A percentile compares a stretch with the other conserved stretches of the same genome.
These are phyloP conservation scores for Drosophila paramelanica DNA, from an alignment of 2,888 invertebrate species.

Conservation along the genomic window DNA sequence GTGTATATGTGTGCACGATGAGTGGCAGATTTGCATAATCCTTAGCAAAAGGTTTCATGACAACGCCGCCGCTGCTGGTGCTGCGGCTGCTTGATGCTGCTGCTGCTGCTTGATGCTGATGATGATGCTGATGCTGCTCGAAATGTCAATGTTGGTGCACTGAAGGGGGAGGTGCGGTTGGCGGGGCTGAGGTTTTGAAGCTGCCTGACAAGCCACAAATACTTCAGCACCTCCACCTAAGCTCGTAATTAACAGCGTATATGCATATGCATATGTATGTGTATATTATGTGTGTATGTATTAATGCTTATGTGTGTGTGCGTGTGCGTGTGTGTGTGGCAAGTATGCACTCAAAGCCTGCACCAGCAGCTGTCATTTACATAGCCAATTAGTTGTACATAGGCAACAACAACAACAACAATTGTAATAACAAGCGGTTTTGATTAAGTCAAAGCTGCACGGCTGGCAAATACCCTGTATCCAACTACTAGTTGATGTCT, in stretches of 20 bases:
- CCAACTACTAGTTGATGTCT: too few relatives aligned
- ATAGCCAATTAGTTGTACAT: constrained; percentile 77
- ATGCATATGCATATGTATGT: constrained; percentile 17
- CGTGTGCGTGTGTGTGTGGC: constrained; percentile 14
- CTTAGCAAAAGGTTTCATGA: constrained; percentile 80
- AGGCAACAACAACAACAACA: constrained; percentile 48
- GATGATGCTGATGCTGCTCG: constrained; percentile 54
- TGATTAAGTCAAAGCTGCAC: neutral
- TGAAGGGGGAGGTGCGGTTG: neutral
- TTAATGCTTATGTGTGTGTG: neutral
- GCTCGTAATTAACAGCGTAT: constrained; percentile 73
- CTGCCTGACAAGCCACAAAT: constrained; percentile 59
- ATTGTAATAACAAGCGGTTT: neutral
- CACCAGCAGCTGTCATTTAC: constrained; percentile 70
- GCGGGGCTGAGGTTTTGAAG: neutral
- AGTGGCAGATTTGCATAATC: constrained; percentile 80
- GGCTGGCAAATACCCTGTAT: neutral
- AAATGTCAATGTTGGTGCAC: constrained; percentile 69
- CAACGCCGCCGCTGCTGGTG: constrained; percentile 58
- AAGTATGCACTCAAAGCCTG: constrained; percentile 32
- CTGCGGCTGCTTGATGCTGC: constrained; percentile 17
- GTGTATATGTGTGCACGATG: constrained; percentile 66
- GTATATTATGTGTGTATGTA: constrained; percentile 10
- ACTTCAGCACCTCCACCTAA: constrained; percentile 61
- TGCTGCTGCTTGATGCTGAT: constrained; percentile 37